A percentile compares a stretch with the other conserved stretches of the same genome.
These are phyloP conservation scores for Triplophysa rosa DNA, from an alignment of 2,113 vertebrate genomes.

Conservation along the genomic window DNA sequence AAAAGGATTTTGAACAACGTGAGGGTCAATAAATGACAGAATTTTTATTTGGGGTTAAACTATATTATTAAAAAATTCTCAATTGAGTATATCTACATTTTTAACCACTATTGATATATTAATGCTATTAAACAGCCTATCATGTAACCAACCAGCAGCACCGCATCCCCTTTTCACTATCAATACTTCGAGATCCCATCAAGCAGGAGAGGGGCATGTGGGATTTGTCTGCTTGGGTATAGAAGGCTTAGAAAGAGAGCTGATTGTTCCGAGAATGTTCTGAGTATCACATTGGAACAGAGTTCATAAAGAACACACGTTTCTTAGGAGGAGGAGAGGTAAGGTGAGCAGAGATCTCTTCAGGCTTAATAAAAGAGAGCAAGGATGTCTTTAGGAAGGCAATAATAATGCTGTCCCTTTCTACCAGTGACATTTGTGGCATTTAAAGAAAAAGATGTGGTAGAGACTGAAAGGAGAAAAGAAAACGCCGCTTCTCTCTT, in stretches of 20 bases:
- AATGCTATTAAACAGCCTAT: no score
- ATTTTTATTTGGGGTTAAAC: no score
- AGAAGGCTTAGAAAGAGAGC: slow-evolving; percentile 33
- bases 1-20: no score
- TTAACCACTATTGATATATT: no score
- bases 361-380: slow-evolving; percentile 58
- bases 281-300: slow-evolving; percentile 39
- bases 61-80: no score
- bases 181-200: neutral
- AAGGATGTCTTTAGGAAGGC: slow-evolving; percentile 50
- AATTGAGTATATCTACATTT: no score
- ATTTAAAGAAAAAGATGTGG: slow-evolving; percentile 42
- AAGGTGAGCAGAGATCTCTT: slow-evolving; percentile 48
- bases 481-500: slow-evolving; percentile 18
- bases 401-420: slow-evolving; percentile 58
- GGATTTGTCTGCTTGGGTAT: slow-evolving; percentile 17
- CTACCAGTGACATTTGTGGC: slow-evolving; percentile 48
- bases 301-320: slow-evolving; percentile 61
- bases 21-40: no score
- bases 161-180: no score
- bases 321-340: slow-evolving; percentile 39
- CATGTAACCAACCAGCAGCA: no score
- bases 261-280: slow-evolving; percentile 11
- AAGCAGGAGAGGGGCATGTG: neutral
- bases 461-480: slow-evolving; percentile 20